A percentile compares a stretch with the other conserved stretches of the same genome.
Evolutionary conservation across 2,113 vertebrate genomes (phyloP).

Genomic region (Mohoua ochrocephala): DNA sequence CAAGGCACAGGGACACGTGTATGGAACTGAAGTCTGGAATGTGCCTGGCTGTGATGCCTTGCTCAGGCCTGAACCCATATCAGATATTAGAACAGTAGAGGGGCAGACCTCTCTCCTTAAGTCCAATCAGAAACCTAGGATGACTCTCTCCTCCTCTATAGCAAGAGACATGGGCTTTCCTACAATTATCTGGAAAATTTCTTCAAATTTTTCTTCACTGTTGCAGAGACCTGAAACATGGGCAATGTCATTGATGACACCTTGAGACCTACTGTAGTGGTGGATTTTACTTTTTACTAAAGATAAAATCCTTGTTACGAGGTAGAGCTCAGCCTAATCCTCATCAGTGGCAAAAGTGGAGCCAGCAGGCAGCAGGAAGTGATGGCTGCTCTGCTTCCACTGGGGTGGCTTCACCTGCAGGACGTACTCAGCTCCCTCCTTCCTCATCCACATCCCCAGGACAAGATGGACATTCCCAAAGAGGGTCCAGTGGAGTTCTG

Average conservation of each 20-base stretch:
- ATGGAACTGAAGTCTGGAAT: background rate
- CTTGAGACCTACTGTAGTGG: background rate
- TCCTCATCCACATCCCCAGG: background rate
- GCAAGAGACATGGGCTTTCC: background rate
- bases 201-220: background rate
- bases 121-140: background rate
- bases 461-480: background rate
- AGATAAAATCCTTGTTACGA: background rate
- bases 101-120: background rate
- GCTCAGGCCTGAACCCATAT: background rate
- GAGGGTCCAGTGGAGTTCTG: background rate
- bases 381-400: background rate
- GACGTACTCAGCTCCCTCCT: background rate
- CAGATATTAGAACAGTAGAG: background rate
- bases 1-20: fast-evolving
- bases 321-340: background rate
- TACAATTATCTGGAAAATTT: background rate
- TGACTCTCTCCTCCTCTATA: background rate
- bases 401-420: background rate
- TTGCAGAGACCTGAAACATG: background rate
- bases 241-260: background rate
- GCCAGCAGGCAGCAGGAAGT: background rate
- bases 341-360: background rate
- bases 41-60: background rate
- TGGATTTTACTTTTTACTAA: background rate